These are phyloP conservation scores for Brevimyrus niger DNA, from an alignment of 2,113 vertebrate genomes.

Conservation along the genomic window DNA sequence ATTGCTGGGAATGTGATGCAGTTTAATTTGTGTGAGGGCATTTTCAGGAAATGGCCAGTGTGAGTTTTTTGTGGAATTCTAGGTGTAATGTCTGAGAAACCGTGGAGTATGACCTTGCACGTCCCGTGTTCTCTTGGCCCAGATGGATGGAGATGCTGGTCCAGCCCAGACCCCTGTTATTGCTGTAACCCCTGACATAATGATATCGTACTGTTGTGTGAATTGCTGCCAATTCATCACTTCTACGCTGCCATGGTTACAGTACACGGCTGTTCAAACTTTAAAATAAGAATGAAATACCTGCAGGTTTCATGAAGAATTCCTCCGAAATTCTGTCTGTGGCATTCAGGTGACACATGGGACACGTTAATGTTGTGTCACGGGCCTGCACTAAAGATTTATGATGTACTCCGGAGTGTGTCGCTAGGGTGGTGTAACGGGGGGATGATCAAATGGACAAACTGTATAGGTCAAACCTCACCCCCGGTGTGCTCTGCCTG, in stretches of 20 bases:
- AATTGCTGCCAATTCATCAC: not conserved
- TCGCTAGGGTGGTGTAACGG: not conserved
- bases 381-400: not conserved
- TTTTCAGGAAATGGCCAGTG: not conserved
- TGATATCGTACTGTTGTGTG: not conserved
- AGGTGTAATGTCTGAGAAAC: not conserved
- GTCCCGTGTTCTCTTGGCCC: not conserved
- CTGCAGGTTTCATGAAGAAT: not conserved
- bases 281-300: not conserved
- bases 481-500: not conserved
- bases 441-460: not conserved
- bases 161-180: not conserved
- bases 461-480: not conserved
- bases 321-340: not conserved
- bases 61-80: not conserved
- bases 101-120: not conserved
- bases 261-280: not conserved
- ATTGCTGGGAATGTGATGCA: not conserved
- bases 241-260: not conserved
- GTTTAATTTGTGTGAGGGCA: not conserved
- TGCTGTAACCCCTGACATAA: not conserved
- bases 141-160: not conserved
- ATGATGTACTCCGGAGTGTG: not conserved
- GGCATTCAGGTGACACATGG: not conserved
- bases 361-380: not conserved